Evolutionary conservation across 1,140 invertebrate genomes (phyloP).

Genomic region (Scaptomyza montana): DNA sequence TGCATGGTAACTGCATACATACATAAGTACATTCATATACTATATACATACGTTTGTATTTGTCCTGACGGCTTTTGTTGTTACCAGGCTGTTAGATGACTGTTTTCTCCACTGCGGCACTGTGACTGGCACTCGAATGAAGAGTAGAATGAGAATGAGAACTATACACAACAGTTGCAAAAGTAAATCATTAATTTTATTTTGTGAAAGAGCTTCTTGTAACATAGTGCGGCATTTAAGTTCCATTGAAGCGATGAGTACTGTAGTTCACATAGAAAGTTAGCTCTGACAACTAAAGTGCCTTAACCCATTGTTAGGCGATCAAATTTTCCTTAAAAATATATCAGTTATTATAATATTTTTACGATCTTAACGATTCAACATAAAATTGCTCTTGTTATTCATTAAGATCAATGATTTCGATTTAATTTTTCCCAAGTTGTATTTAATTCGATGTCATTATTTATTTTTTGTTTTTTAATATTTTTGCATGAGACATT

Average conservation of each 20-base stretch:
- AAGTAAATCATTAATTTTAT: constrained; percentile 63
- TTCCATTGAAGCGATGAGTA: not conserved
- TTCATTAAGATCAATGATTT: too few relatives aligned
- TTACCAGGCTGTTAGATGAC: constrained; percentile 38
- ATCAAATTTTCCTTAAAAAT: not conserved
- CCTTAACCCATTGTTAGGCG: too few relatives aligned
- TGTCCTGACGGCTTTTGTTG: constrained; percentile 40
- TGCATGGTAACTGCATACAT: constrained; percentile 10
- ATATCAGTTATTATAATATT: too few relatives aligned
- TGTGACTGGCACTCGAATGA: constrained; percentile 27
- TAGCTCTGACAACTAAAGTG: not conserved
- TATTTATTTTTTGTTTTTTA: too few relatives aligned
- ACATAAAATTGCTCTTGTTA: too few relatives aligned
- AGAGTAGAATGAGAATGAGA: constrained; percentile 13
- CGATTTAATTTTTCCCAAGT: too few relatives aligned
- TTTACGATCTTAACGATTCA: too few relatives aligned
- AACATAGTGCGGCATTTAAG: constrained; percentile 16
- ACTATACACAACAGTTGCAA: constrained; percentile 46
- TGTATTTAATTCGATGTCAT: too few relatives aligned
- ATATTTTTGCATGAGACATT: too few relatives aligned
- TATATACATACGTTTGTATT: constrained; percentile 1
- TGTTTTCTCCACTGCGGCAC: constrained; percentile 7
- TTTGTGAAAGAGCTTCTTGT: constrained; percentile 15
- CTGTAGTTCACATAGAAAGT: not conserved
- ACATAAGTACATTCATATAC: constrained; percentile 6